These are phyloP conservation scores for Sesia apiformis DNA, from an alignment of 2,888 invertebrate species.

Conservation along the genomic window DNA sequence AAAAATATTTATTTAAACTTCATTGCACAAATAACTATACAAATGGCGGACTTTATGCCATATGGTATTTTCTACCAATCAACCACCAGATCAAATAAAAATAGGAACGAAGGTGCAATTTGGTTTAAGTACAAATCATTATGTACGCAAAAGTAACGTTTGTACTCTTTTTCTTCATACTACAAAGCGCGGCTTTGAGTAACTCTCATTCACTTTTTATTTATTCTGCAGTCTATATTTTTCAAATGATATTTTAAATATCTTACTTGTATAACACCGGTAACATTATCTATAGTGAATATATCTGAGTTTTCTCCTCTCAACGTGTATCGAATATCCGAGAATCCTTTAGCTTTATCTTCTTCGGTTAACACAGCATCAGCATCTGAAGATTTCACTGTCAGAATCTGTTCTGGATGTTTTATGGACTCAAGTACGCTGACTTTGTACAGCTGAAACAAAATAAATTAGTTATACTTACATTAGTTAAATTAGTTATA, in stretches of 20 bases:
- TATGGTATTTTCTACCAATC: too few species aligned
- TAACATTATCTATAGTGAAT: conserved; percentile 80
- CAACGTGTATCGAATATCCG: conserved; percentile 80
- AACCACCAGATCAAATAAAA: too few species aligned
- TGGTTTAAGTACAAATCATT: too few species aligned
- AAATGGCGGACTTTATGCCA: neutral
- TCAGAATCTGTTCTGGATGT: conserved; percentile 78
- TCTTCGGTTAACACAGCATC: conserved; percentile 76
- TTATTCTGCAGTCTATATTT: too few species aligned
- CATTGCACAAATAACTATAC: neutral
- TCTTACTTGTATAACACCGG: conserved; percentile 78
- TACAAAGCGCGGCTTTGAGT: too few species aligned
- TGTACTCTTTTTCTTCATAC: too few species aligned
- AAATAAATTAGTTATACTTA: neutral
- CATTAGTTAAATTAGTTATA: neutral
- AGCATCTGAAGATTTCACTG: conserved; percentile 81
- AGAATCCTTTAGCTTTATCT: conserved; percentile 76
- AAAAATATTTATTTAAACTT: too few species aligned
- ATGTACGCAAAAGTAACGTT: too few species aligned
- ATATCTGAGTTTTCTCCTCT: conserved; percentile 83
- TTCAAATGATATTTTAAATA: too few species aligned
- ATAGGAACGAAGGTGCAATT: too few species aligned
- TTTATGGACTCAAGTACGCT: conserved; percentile 81
- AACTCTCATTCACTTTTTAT: too few species aligned
- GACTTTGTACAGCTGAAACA: conserved; percentile 76